These are phyloP conservation scores for Hydrochoerus hydrochaeris DNA, from an alignment of 2,113 vertebrate genomes.

Conservation along the genomic window DNA sequence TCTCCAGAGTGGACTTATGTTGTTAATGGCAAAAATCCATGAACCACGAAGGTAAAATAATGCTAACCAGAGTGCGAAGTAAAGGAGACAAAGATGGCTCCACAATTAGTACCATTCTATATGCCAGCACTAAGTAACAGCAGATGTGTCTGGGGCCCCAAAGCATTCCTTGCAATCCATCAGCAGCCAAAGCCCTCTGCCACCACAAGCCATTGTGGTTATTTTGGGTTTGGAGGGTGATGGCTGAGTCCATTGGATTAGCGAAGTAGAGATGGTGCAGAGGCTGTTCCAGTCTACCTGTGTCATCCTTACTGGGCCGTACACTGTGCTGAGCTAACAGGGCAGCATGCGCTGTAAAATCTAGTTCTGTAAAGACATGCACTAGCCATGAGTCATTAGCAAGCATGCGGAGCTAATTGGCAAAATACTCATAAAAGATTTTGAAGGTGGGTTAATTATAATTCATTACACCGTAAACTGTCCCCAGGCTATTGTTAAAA, in stretches of 20 bases:
- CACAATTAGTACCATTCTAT: conserved; percentile 91
- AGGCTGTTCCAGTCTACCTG: conserved; percentile 80
- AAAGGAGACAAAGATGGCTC: conserved; percentile 92
- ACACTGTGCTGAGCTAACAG: conserved; percentile 85
- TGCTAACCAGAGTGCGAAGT: conserved; percentile 90
- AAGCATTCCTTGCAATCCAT: conserved; percentile 87
- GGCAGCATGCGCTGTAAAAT: conserved; percentile 81
- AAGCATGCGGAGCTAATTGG: conserved; percentile 90
- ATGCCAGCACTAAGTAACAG: conserved; percentile 90
- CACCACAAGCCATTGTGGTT: conserved; percentile 83
- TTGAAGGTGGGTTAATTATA: conserved; percentile 93
- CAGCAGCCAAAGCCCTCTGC: conserved; percentile 85
- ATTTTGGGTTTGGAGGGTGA: conserved; percentile 74
- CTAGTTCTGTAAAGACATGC: conserved; percentile 88
- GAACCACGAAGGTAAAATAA: conserved; percentile 91
- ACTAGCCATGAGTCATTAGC: conserved; percentile 90
- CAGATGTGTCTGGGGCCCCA: conserved; percentile 88
- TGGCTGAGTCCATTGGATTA: conserved; percentile 69
- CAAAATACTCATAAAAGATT: conserved; percentile 91
- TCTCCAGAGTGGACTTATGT: conserved; percentile 88
- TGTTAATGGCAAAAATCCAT: conserved; percentile 89
- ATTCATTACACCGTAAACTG: conserved; percentile 91
- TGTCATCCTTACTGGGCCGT: conserved; percentile 68
- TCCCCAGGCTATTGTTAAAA: conserved; percentile 92
- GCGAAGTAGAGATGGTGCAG: conserved; percentile 55